Percentiles rank a stretch among this genome's conserved stretches.
phyloP scores from a whole-genome alignment of 2,113 vertebrate genomes.

The Hystrix cristata region DNA sequence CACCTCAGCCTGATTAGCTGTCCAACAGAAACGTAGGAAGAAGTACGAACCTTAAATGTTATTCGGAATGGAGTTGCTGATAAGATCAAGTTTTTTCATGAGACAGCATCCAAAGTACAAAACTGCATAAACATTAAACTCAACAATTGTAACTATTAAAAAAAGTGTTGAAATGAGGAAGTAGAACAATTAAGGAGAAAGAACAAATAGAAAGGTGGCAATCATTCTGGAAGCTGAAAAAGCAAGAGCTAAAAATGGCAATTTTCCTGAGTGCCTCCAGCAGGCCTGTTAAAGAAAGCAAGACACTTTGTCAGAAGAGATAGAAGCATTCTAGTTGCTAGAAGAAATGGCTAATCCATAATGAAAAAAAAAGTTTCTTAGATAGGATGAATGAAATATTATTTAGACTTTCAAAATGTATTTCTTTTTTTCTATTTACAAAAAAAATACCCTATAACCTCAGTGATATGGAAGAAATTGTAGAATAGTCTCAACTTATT shows the following conservation, averaged over 20 bases:
- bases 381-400: not conserved
- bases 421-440: not conserved
- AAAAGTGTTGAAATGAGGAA: not conserved
- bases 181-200: not conserved
- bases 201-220: not conserved
- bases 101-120: not conserved
- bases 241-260: not conserved
- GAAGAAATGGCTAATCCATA: not conserved
- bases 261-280: fast-evolving
- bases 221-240: not conserved
- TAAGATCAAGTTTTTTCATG: slow-evolving; percentile 26
- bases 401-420: not conserved
- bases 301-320: not conserved
- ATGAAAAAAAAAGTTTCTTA: not conserved
- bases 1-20: not conserved
- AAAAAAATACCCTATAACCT: not conserved
- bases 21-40: not conserved
- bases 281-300: not conserved
- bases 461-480: not conserved
- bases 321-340: not conserved
- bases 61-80: not conserved
- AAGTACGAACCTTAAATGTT: not conserved
- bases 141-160: not conserved
- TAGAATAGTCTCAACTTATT: not conserved
- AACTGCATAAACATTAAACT: not conserved